These are phyloP conservation scores for Chitala chitala DNA, from an alignment of 2,113 vertebrate genomes.

Conservation along the genomic window DNA sequence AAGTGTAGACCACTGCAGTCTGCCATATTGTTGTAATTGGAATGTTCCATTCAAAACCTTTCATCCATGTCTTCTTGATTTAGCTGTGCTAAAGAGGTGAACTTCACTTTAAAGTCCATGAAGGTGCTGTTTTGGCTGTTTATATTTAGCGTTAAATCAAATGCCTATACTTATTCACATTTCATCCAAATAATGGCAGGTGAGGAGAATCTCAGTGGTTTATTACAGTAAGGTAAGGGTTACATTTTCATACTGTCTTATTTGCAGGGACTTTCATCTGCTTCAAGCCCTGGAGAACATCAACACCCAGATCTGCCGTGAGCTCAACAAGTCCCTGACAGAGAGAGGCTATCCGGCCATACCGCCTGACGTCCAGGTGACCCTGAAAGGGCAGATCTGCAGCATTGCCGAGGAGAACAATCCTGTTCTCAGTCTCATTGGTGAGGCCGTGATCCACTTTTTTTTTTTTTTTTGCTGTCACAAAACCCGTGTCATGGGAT, in stretches of 20 bases:
- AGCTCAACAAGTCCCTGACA: conserved; percentile 73
- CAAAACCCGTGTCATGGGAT: too few species aligned
- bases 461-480: not conserved
- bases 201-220: too few species aligned
- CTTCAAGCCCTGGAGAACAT: conserved; percentile 72
- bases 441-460: conserved; percentile 57
- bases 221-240: not conserved
- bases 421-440: conserved; percentile 76
- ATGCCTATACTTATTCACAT: too few species aligned
- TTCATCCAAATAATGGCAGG: too few species aligned
- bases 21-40: too few species aligned
- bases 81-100: too few species aligned
- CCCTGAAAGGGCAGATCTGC: conserved; percentile 76
- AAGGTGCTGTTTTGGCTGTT: too few species aligned
- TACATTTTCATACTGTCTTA: not conserved
- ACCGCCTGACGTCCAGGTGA: conserved; percentile 64
- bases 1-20: too few species aligned
- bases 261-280: conserved; percentile 69
- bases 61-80: too few species aligned
- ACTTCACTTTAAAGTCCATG: too few species aligned
- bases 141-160: too few species aligned
- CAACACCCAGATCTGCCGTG: conserved; percentile 72
- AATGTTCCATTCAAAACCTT: too few species aligned
- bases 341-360: conserved; percentile 69
- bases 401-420: conserved; percentile 74